phyloP scores from a whole-genome alignment of 1,140 invertebrate genomes.

The Drosophila eugracilis region DNA sequence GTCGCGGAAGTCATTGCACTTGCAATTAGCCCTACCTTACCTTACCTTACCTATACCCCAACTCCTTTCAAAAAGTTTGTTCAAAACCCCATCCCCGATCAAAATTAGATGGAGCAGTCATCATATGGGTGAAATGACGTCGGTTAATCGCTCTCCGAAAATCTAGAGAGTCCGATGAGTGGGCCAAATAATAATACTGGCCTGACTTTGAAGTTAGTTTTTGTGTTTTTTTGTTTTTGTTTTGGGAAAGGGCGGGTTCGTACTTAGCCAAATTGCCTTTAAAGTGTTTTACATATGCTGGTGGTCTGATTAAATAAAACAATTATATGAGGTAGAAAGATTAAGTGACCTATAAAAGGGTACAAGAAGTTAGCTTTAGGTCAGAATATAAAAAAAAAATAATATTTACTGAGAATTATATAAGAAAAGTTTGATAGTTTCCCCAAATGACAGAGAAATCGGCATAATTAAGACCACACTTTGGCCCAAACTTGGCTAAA shows the following conservation, averaged over 20 bases:
- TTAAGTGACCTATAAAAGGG: background rate
- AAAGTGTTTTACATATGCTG: conserved; percentile 21
- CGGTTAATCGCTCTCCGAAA: background rate
- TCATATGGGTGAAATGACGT: conserved; percentile 7
- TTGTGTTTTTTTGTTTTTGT: too few relatives aligned
- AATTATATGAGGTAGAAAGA: conserved; percentile 1
- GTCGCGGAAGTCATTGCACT: conserved; percentile 73
- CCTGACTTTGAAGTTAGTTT: conserved; percentile 21
- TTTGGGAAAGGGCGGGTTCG: background rate
- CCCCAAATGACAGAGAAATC: conserved; percentile 1
- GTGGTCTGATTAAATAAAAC: background rate
- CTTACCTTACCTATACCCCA: too few relatives aligned
- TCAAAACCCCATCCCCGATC: background rate
- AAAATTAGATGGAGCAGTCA: conserved; percentile 14
- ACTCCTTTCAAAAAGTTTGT: background rate
- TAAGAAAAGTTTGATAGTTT: too few relatives aligned
- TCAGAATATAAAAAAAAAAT: too few relatives aligned
- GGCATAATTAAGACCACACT: background rate
- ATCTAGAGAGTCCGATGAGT: conserved; percentile 4
- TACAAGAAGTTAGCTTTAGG: too few relatives aligned
- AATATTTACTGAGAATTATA: background rate
- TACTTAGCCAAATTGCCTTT: conserved; percentile 8
- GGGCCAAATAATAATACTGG: conserved; percentile 10
- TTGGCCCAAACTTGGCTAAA: too few relatives aligned
- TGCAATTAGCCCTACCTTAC: conserved; percentile 37